Conservation (phyloP, 2,888 invertebrate species). For the Bembecia ichneumoniformis region DNA sequence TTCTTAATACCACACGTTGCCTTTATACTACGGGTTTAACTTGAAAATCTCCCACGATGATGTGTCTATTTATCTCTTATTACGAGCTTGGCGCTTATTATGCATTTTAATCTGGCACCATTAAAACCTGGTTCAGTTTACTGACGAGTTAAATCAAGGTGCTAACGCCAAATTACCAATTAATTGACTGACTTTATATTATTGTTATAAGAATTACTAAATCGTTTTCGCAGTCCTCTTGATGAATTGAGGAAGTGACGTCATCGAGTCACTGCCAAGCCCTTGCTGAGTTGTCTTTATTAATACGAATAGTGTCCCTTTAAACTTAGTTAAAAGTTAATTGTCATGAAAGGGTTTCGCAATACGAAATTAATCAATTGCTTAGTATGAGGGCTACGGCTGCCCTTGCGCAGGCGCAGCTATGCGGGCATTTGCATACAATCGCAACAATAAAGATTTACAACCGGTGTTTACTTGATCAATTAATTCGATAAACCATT, state of each 20-base stretch:
- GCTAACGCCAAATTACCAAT: too few relatives aligned
- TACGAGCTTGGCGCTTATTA: too few relatives aligned
- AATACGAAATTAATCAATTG: constrained; percentile 11
- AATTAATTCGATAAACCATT: constrained; percentile 13
- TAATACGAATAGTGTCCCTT: neutral
- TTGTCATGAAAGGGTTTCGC: constrained; percentile 9
- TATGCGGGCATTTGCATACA: constrained; percentile 61
- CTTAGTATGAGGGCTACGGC: constrained; percentile 7
- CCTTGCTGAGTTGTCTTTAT: neutral
- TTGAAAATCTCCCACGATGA: neutral
- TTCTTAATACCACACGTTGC: neutral
- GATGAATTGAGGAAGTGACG: too few relatives aligned
- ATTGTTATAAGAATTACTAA: too few relatives aligned
- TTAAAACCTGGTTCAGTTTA: too few relatives aligned
- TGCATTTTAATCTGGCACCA: too few relatives aligned
- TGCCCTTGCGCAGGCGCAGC: constrained; percentile 25
- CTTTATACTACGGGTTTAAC: neutral
- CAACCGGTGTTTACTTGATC: constrained; percentile 13
- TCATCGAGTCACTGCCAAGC: neutral
- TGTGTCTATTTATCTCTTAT: too few relatives aligned
- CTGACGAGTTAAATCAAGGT: too few relatives aligned
- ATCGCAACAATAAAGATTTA: constrained; percentile 31
- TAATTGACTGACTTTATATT: too few relatives aligned
- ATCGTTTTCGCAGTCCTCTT: too few relatives aligned
- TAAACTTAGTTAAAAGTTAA: neutral